Conservation (phyloP, 2,888 invertebrate species). For the Stenotaenia linearis region DNA sequence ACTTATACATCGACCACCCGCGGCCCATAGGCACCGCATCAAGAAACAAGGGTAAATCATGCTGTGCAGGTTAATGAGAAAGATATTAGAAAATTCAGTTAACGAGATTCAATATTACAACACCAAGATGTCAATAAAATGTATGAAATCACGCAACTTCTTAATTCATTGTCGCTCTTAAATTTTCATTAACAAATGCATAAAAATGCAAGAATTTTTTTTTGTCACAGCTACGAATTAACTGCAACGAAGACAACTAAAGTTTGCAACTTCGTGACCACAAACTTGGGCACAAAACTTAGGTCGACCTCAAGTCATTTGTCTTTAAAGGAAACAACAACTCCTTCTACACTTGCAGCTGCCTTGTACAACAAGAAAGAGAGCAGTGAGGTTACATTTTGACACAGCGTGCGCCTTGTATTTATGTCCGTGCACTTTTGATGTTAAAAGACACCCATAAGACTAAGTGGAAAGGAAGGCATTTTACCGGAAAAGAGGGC, state of each 20-base stretch:
- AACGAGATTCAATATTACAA: not conserved
- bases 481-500: not conserved
- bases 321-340: slow-evolving; percentile 2
- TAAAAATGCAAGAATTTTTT: not conserved
- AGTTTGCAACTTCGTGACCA: slow-evolving; percentile 4
- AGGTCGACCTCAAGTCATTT: slow-evolving; percentile 9
- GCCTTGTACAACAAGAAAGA: not conserved
- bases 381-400: slow-evolving; percentile 5
- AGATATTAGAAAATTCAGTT: not conserved
- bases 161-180: no score
- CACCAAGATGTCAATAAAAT: not conserved
- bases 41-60: not conserved
- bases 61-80: not conserved
- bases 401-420: not conserved
- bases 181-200: not conserved
- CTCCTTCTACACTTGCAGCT: not conserved
- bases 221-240: not conserved
- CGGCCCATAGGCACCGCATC: not conserved
- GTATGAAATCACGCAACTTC: not conserved
- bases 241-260: not conserved
- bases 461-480: not conserved
- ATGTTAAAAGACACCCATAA: slow-evolving; percentile 1
- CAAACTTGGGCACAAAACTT: not conserved
- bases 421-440: not conserved
- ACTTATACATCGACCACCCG: not conserved